These are phyloP conservation scores for Zoanthus sociatus DNA, from an alignment of 92 coral and sea anemone genomes.

Conservation along the genomic window DNA sequence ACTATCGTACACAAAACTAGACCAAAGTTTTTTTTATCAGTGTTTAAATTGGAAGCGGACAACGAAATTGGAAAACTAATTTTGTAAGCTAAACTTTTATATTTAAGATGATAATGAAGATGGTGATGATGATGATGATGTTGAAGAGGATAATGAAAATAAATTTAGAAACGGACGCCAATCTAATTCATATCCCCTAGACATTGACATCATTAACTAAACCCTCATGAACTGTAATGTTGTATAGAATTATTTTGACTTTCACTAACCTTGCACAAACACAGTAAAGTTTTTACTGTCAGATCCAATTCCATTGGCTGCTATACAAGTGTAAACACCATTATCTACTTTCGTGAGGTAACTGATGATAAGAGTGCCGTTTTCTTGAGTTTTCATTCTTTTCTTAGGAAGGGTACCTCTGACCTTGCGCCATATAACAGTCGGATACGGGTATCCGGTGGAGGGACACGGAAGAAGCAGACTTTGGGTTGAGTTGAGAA, in stretches of 20 bases:
- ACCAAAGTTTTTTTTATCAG: too few species aligned
- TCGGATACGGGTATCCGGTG: constrained; percentile 83
- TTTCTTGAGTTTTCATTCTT: constrained; percentile 50
- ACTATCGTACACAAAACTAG: too few species aligned
- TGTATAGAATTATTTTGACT: neutral
- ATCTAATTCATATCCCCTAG: too few species aligned
- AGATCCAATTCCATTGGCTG: constrained; percentile 73
- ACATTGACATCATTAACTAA: neutral
- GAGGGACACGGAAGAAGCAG: constrained; percentile 70
- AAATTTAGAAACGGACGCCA: too few species aligned
- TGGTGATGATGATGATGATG: too few species aligned
- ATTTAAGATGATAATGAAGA: too few species aligned
- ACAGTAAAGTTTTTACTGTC: constrained; percentile 78
- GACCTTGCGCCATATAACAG: constrained; percentile 72
- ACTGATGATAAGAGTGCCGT: constrained; percentile 65
- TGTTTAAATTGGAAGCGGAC: too few species aligned
- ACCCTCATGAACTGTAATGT: neutral
- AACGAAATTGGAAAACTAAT: too few species aligned
- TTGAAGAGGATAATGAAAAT: too few species aligned
- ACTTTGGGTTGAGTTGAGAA: constrained; percentile 37
- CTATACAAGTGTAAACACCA: constrained; percentile 79
- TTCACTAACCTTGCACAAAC: constrained; percentile 58
- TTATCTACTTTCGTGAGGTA: constrained; percentile 77
- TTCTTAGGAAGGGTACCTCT: constrained; percentile 61
- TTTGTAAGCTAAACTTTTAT: too few species aligned